Conservation (phyloP, 2,797 vertebrate genomes). For the Enteromius paludinosus region DNA sequence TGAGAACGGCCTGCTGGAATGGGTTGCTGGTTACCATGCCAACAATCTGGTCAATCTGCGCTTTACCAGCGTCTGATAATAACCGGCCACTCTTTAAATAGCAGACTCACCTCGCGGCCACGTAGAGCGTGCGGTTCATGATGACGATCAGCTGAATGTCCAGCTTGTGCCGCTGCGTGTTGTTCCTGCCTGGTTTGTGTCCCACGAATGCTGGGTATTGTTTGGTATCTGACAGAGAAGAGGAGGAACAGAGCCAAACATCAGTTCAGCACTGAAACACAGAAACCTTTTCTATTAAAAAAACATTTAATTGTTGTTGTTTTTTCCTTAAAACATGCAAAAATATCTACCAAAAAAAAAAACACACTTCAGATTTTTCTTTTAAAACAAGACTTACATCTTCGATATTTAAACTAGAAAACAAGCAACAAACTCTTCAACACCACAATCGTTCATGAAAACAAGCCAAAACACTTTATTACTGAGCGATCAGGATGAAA, state of each 20-base stretch:
- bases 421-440: too few species aligned
- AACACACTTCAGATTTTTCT: too few species aligned
- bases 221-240: conserved; percentile 87
- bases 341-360: too few species aligned
- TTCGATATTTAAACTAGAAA: too few species aligned
- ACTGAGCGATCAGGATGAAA: neutral
- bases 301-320: too few species aligned
- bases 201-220: conserved; percentile 98
- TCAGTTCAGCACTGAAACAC: neutral
- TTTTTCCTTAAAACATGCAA: too few species aligned
- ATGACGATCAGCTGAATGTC: conserved; percentile 96
- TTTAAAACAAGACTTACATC: too few species aligned
- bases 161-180: conserved; percentile 94
- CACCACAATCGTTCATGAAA: neutral
- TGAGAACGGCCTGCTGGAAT: conserved; percentile 6
- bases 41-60: conserved; percentile 11
- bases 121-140: conserved; percentile 94
- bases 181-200: conserved; percentile 97
- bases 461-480: neutral
- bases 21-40: conserved; percentile 18
- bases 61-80: neutral
- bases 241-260: neutral
- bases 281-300: neutral
- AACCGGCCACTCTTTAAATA: neutral
- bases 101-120: conserved; percentile 90